Evolutionary conservation across 1,140 invertebrate genomes (phyloP), one percentile per base, ranked within the genome.

Genomic region (Drosophila rufa): DNA sequence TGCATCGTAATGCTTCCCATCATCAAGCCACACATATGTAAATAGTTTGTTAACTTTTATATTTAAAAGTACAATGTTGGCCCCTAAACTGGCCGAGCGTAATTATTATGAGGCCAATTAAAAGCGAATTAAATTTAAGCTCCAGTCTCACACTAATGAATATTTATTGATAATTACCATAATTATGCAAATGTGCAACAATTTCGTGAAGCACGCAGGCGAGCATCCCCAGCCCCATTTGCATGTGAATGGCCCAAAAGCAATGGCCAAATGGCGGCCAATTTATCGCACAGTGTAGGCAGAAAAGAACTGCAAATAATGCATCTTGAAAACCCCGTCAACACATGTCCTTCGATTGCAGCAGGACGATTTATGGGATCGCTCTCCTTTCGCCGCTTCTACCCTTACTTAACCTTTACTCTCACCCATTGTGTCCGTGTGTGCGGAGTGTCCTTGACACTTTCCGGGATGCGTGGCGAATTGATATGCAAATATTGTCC

Each of bases 151-250:
- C 78, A 85, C 81, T 89, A 85, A 82, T 90, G 85, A 90, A 90
- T 90, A 90, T 80, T 64, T 90, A 85, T 85, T 82, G 71, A 79
- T 90, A 90, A 90, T 90, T 90, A 80, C 71, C 68, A 91, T 80
- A 82, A 90, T 90, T 90, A 90, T 90, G 85, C 82, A 91, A 90
- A 90, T 84, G 65, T 85, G 75, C 78, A 82, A 73, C 78, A 57
- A 67, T 79, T 90, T 85, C 75, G 68, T 45, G 75, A 45, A 12
- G 45, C 45, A 73, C 38, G 67, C n/a, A 73, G 66, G 7, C 67
- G 75, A 75, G 61, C 62, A 42, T 30, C 50, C 46, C 36, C 70
- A 51, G 17, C 19, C 30, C 46, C 58, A 42, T 50, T 53, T 50
- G 43, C 48, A 62, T 62, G 61, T 45, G 66, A 43, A 53, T 36